These are phyloP conservation scores for Eristalis pertinax DNA, from an alignment of 2,888 invertebrate genomes.

Conservation along the genomic window DNA sequence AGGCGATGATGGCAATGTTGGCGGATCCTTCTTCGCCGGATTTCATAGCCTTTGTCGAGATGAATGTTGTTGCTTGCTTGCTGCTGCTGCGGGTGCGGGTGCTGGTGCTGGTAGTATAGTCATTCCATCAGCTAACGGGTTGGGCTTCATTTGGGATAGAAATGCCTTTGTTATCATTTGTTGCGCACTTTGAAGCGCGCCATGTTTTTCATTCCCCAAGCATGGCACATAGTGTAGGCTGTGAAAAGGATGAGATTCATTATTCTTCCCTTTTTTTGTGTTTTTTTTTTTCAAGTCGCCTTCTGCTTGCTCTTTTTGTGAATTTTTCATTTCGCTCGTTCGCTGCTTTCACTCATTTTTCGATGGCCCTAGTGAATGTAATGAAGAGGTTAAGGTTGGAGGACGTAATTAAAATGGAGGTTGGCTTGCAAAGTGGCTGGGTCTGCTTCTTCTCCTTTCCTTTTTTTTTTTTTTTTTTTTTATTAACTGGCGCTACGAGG, in stretches of 20 bases:
- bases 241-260: constrained; percentile 37
- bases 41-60: constrained; percentile 15
- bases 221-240: constrained; percentile 17
- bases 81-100: neutral
- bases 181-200: constrained; percentile 41
- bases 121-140: constrained; percentile 9
- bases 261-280: constrained; percentile 26
- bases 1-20: constrained; percentile 18
- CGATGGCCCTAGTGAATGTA: constrained; percentile 2
- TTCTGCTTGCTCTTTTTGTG: constrained; percentile 7
- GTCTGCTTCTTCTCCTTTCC: neutral
- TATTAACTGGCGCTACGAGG: neutral
- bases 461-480: no score
- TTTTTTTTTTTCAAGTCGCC: neutral
- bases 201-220: constrained; percentile 6
- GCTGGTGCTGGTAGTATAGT: neutral
- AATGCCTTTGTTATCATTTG: constrained; percentile 53
- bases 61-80: neutral
- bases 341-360: neutral
- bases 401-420: constrained; percentile 56
- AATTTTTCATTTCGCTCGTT: neutral
- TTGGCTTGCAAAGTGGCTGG: constrained; percentile 28
- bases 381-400: constrained; percentile 54
- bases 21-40: constrained; percentile 39
- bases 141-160: constrained; percentile 32